Evolutionary conservation across 2,888 invertebrate species (phyloP).

Genomic region (Chaetoderma sp.): DNA sequence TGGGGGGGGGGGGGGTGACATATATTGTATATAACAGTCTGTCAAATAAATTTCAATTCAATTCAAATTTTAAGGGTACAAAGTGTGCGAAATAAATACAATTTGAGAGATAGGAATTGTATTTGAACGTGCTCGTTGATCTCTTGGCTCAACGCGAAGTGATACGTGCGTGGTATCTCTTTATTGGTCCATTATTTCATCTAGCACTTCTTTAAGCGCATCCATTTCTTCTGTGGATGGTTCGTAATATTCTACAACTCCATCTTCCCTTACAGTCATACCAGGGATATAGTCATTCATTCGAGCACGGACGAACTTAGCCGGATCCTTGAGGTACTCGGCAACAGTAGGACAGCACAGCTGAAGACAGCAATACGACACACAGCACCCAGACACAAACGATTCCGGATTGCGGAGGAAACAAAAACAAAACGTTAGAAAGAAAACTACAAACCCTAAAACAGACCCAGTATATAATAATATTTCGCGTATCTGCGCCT

Average conservation of each 20-base stretch:
- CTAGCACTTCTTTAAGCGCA: background rate
- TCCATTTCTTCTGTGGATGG: slow-evolving; percentile 1
- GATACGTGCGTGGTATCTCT: no score
- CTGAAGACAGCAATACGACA: background rate
- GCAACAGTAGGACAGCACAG: background rate
- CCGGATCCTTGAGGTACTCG: background rate
- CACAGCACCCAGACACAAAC: background rate
- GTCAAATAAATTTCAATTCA: no score
- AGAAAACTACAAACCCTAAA: background rate
- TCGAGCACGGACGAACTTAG: background rate
- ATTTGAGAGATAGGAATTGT: no score
- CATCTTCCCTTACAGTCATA: slow-evolving; percentile 1
- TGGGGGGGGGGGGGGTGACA: no score
- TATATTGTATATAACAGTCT: no score
- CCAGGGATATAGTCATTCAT: slow-evolving; percentile 7
- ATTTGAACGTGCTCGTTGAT: no score
- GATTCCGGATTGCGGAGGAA: background rate
- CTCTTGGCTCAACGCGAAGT: no score
- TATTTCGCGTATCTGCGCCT: background rate
- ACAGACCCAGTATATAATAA: background rate
- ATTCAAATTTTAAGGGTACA: no score
- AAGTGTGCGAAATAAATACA: no score
- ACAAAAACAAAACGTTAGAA: background rate
- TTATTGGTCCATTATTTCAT: background rate
- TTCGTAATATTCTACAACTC: background rate